These are phyloP conservation scores for Aspidiotus destructor DNA, from an alignment of 2,888 invertebrate genomes.

Conservation along the genomic window DNA sequence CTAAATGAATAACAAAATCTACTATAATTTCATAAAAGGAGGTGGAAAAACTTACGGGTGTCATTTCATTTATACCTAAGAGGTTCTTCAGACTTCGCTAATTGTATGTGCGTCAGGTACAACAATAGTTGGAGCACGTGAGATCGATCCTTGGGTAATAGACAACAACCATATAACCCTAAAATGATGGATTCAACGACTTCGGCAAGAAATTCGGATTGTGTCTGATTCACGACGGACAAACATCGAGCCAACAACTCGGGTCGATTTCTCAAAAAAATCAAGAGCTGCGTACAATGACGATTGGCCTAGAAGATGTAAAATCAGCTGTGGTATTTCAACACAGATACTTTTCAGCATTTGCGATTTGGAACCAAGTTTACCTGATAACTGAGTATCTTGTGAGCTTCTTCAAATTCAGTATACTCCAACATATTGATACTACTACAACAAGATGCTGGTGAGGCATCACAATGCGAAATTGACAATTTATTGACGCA, in stretches of 20 bases:
- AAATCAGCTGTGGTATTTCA: not conserved
- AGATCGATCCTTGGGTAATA: slow-evolving; percentile 64
- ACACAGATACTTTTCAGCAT: not conserved
- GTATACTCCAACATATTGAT: slow-evolving; percentile 54
- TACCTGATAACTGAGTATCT: slow-evolving; percentile 73
- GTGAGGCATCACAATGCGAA: slow-evolving; percentile 63
- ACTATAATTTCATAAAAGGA: not conserved
- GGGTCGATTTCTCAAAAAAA: slow-evolving; percentile 43
- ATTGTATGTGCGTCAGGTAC: slow-evolving; percentile 61
- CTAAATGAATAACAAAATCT: slow-evolving; percentile 44
- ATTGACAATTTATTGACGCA: slow-evolving; percentile 67
- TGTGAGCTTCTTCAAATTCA: slow-evolving; percentile 68
- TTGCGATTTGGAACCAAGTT: slow-evolving; percentile 24
- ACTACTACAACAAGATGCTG: slow-evolving; percentile 64
- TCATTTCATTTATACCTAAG: too few relatives aligned
- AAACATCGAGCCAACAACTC: slow-evolving; percentile 60
- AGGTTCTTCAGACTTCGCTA: slow-evolving; percentile 60
- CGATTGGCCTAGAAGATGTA: slow-evolving; percentile 8
- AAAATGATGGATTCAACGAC: slow-evolving; percentile 52
- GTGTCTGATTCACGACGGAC: slow-evolving; percentile 54
- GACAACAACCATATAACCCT: slow-evolving; percentile 62
- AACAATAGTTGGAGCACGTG: slow-evolving; percentile 55
- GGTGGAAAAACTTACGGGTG: not conserved
- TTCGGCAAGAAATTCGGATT: slow-evolving; percentile 44
- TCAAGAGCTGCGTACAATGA: slow-evolving; percentile 19